These are phyloP conservation scores for Anseranas semipalmata DNA, from an alignment of 2,113 vertebrate genomes.

Conservation along the genomic window DNA sequence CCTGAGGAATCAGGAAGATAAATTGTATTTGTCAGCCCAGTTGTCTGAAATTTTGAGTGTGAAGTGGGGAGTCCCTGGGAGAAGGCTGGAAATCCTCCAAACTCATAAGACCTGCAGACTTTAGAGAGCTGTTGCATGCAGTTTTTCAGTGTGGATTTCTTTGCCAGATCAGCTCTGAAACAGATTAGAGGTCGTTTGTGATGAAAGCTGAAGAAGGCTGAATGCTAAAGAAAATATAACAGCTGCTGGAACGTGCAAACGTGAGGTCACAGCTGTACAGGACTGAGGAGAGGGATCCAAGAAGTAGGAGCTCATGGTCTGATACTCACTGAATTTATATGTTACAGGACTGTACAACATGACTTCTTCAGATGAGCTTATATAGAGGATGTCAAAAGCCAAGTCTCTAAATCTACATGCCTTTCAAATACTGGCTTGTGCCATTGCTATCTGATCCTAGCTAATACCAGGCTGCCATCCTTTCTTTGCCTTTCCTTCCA, in stretches of 20 bases:
- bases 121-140: neutral
- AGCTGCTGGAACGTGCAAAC: slow-evolving; percentile 17
- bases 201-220: slow-evolving; percentile 48
- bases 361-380: neutral
- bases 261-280: neutral
- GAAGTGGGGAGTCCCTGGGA: neutral
- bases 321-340: neutral
- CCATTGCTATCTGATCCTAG: neutral
- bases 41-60: slow-evolving; percentile 3
- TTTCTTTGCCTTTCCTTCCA: neutral
- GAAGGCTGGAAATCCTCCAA: slow-evolving; percentile 28
- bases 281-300: neutral
- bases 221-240: slow-evolving; percentile 23
- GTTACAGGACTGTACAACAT: neutral
- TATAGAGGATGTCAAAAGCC: neutral
- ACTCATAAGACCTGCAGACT: neutral
- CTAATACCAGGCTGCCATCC: neutral
- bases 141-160: slow-evolving; percentile 14
- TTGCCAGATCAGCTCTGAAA: slow-evolving; percentile 47
- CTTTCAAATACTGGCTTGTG: neutral
- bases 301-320: neutral
- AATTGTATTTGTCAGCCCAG: neutral
- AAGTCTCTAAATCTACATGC: neutral
- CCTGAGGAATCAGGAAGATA: neutral
- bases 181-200: neutral